Evolutionary conservation across 2,113 vertebrate genomes (phyloP).

Genomic region (Ciconia maguari): DNA sequence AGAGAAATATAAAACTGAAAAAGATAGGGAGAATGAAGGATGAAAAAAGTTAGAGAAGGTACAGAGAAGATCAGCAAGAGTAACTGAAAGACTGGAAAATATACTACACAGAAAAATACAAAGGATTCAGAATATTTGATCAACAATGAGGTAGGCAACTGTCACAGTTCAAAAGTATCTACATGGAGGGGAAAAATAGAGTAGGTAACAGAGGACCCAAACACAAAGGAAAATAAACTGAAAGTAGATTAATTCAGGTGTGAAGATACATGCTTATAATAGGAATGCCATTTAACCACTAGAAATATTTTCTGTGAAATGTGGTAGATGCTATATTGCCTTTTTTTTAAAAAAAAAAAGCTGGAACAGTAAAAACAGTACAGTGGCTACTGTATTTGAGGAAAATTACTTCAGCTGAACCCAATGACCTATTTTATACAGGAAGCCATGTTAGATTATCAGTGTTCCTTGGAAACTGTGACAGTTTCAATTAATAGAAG

Average conservation of each 20-base stretch:
- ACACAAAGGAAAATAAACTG: neutral
- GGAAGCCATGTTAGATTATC: neutral
- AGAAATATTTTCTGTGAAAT: neutral
- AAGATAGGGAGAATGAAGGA: neutral
- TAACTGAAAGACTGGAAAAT: neutral
- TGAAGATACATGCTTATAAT: neutral
- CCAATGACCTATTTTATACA: neutral
- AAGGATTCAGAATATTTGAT: neutral
- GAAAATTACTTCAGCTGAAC: slow-evolving; percentile 11
- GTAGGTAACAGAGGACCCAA: neutral
- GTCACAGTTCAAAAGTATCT: neutral
- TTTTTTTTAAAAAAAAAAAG: neutral
- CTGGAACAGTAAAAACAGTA: neutral
- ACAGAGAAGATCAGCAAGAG: neutral
- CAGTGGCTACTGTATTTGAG: neutral
- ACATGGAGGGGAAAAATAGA: neutral
- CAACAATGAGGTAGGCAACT: neutral
- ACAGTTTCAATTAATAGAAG: neutral
- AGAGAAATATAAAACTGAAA: neutral
- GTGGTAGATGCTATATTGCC: neutral
- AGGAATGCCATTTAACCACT: neutral
- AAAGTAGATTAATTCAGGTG: neutral
- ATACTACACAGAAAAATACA: neutral
- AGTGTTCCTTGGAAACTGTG: neutral
- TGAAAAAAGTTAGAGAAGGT: neutral